phyloP scores from a whole-genome alignment of 2,888 invertebrate genomes.

The Scaptomyza cyrtandrae region DNA sequence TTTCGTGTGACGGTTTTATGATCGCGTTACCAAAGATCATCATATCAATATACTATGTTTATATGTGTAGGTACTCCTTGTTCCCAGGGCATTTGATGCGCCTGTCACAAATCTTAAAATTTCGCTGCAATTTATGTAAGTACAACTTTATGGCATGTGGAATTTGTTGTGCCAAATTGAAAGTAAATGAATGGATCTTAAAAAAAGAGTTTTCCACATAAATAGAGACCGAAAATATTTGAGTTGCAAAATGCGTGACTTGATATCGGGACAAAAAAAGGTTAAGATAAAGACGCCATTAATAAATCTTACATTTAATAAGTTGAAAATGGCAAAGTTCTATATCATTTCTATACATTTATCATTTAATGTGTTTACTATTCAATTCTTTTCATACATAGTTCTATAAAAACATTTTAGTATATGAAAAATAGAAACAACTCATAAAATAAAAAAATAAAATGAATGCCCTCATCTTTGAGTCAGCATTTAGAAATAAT shows the following conservation, averaged over 20 bases:
- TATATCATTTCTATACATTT: not conserved
- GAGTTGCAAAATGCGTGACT: no score
- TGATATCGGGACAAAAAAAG: not conserved
- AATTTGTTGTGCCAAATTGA: constrained; percentile 36
- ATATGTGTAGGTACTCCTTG: not conserved
- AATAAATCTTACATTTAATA: not conserved
- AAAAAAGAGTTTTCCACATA: constrained; percentile 16
- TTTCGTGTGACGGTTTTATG: constrained; percentile 65
- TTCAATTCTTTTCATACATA: no score
- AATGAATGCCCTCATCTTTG: constrained; percentile 30
- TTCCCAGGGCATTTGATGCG: constrained; percentile 58
- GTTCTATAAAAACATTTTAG: not conserved
- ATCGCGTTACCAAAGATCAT: constrained; percentile 60
- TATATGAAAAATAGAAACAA: not conserved
- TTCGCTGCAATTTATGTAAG: constrained; percentile 56
- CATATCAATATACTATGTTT: constrained; percentile 13
- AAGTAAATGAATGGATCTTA: constrained; percentile 5
- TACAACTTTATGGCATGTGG: constrained; percentile 22
- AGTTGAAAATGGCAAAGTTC: not conserved
- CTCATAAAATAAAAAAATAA: not conserved
- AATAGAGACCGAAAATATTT: no score
- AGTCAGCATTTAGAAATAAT: constrained; percentile 59
- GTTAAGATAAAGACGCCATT: not conserved
- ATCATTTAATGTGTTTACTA: no score
- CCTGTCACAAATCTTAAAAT: constrained; percentile 38